phyloP scores from a whole-genome alignment of 2,888 invertebrate species.

The Heliconius ethilla region DNA sequence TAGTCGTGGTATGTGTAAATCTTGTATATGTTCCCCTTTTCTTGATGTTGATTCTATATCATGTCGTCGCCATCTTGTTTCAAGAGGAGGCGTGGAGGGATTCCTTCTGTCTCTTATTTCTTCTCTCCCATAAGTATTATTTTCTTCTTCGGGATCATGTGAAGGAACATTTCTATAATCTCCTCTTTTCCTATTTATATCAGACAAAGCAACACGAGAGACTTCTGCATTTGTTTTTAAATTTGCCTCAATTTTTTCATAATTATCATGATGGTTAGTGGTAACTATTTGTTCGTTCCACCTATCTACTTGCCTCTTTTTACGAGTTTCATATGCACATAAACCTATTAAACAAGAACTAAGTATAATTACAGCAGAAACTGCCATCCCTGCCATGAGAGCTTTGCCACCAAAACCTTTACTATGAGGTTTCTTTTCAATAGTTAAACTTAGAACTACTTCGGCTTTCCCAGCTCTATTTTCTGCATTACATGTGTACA shows the following conservation, averaged over 20 bases:
- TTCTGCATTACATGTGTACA: constrained; percentile 89
- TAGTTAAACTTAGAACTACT: constrained; percentile 87
- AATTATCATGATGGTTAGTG: constrained; percentile 80
- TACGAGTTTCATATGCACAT: constrained; percentile 85
- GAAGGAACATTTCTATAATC: constrained; percentile 88
- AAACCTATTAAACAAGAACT: constrained; percentile 85
- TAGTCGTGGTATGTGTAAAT: constrained; percentile 85
- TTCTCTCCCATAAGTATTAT: constrained; percentile 66
- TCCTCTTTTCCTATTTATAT: constrained; percentile 81
- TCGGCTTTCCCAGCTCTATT: constrained; percentile 90
- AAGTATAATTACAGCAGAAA: constrained; percentile 85
- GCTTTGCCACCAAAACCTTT: constrained; percentile 82
- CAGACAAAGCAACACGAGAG: constrained; percentile 63
- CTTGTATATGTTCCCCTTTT: constrained; percentile 70
- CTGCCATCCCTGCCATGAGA: constrained; percentile 85
- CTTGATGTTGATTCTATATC: constrained; percentile 60
- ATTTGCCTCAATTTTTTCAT: constrained; percentile 90
- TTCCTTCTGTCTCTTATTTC: constrained; percentile 58
- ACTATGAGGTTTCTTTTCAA: constrained; percentile 85
- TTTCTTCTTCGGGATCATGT: constrained; percentile 85
- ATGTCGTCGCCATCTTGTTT: constrained; percentile 62
- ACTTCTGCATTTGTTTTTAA: constrained; percentile 72
- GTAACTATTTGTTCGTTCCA: constrained; percentile 80
- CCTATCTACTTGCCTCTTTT: constrained; percentile 80
- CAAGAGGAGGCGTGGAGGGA: constrained; percentile 62